Percentiles rank a stretch among this genome's conserved stretches.
Evolutionary conservation across 2,888 invertebrate genomes (phyloP).

Genomic region (Pelosia muscerda): DNA sequence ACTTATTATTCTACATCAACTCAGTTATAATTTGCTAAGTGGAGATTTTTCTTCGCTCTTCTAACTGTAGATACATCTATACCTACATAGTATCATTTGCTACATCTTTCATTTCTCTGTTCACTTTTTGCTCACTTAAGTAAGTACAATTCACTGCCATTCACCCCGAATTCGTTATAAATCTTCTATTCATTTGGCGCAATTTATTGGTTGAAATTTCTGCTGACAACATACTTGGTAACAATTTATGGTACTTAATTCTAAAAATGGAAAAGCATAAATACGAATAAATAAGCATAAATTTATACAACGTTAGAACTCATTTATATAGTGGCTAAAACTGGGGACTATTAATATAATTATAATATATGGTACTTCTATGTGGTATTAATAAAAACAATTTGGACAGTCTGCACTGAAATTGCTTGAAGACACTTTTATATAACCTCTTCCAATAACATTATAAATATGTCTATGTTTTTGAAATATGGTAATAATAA

Average conservation of each 20-base stretch:
- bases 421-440: background rate
- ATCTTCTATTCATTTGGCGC: slow-evolving; percentile 22
- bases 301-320: background rate
- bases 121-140: slow-evolving; percentile 15
- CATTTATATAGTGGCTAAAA: background rate
- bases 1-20: slow-evolving; percentile 30
- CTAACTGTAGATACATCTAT: background rate
- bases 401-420: background rate
- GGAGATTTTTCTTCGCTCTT: background rate
- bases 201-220: slow-evolving; percentile 16
- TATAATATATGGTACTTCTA: too few relatives aligned
- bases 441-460: slow-evolving; percentile 3
- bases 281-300: too few relatives aligned
- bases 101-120: slow-evolving; percentile 32
- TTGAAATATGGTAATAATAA: slow-evolving; percentile 18
- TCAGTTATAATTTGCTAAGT: slow-evolving; percentile 30
- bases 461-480: background rate
- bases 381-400: background rate
- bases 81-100: slow-evolving; percentile 17
- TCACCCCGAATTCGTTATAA: slow-evolving; percentile 27
- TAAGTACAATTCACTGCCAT: slow-evolving; percentile 24
- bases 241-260: background rate
- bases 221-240: slow-evolving; percentile 2
- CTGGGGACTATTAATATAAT: too few relatives aligned
- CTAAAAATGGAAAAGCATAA: background rate